phyloP scores from a whole-genome alignment of 2,888 invertebrate species.

The Deilephila porcellus region DNA sequence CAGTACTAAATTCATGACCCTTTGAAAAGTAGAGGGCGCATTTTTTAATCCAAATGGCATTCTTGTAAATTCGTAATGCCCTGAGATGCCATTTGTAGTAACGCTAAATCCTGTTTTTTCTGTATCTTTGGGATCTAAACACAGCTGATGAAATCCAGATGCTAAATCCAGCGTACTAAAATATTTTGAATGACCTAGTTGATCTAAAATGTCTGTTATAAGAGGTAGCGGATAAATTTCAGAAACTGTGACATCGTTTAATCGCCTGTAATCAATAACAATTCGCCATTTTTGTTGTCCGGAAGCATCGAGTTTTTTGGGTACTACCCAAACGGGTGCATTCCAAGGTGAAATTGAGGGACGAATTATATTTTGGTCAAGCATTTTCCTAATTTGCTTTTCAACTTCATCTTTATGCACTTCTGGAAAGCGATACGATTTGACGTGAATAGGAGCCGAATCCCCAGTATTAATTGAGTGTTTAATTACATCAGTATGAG shows the following conservation, averaged over 20 bases:
- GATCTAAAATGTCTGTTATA: slow-evolving; percentile 38
- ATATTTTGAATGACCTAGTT: no score
- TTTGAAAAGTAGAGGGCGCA: no score
- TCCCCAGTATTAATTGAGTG: slow-evolving; percentile 22
- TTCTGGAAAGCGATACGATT: slow-evolving; percentile 35
- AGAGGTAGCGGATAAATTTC: slow-evolving; percentile 37
- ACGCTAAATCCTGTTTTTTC: slow-evolving; percentile 30
- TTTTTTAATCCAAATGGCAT: no score
- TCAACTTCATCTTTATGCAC: slow-evolving; percentile 39
- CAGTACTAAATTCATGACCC: no score
- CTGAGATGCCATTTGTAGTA: slow-evolving; percentile 1
- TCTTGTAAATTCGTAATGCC: no score
- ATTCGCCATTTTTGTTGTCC: slow-evolving; percentile 37
- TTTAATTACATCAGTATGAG: slow-evolving; percentile 35
- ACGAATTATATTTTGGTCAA: no score
- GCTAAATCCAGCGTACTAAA: slow-evolving; percentile 32
- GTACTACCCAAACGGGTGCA: slow-evolving; percentile 37
- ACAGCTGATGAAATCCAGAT: slow-evolving; percentile 31
- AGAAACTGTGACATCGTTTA: slow-evolving; percentile 38
- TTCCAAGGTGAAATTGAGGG: no score
- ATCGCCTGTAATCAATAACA: slow-evolving; percentile 34
- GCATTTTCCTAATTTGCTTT: slow-evolving; percentile 30
- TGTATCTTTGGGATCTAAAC: slow-evolving; percentile 11
- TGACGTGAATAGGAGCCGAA: slow-evolving; percentile 39
- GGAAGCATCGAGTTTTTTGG: slow-evolving; percentile 40